Evolutionary conservation across 2,797 vertebrate species (phyloP), one percentile per base, ranked within the genome.

Genomic region (Tinamus major): DNA sequence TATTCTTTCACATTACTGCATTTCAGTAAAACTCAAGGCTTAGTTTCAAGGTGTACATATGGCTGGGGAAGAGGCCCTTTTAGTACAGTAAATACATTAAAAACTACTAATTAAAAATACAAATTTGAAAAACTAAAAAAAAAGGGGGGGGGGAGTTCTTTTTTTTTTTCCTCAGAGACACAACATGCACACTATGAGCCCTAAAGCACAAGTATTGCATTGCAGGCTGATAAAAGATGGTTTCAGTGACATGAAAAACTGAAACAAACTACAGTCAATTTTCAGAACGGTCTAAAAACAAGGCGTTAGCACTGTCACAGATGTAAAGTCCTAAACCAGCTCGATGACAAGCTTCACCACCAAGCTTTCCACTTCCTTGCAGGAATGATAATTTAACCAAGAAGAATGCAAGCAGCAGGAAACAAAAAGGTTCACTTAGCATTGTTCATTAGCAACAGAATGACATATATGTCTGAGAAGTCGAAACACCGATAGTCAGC

Each of bases 341-440:
- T 64, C 35, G 5, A 19, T 46, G 48, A 59, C 53, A 61, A 67
- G 62, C 29, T 69, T 64, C 58, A 89, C 69, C 77, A 55, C 46
- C 31, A 53, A n/a, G 33, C 27, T 76, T 85, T 75, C 23, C 85
- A 68, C 14, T 2, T 85, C 46, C 46, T 85, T 82, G n/a, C 16
- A 81, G 53, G 42, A 87, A 69, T 29, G 33, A 33, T 77, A 51
- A 69, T 88, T 87, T 89, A 93, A n/a, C 71, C 91, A 85, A 68
- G 6, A 67, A 56, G 37, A 46, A 74, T 41, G 48, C 48, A 72
- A 90, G 61, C 23, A 84, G 23, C 23, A 85, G 85, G 41, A 72
- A 92, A 78, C 8, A 12, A 86, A 64, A 79, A 87, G 63, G 72
- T 80, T 95, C 53, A 58, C 89, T 95, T 83, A 90, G 41, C 59